Percentiles rank a stretch among this genome's conserved stretches.
Conservation (phyloP, 2,113 vertebrate genomes). For the Esox niger region DNA sequence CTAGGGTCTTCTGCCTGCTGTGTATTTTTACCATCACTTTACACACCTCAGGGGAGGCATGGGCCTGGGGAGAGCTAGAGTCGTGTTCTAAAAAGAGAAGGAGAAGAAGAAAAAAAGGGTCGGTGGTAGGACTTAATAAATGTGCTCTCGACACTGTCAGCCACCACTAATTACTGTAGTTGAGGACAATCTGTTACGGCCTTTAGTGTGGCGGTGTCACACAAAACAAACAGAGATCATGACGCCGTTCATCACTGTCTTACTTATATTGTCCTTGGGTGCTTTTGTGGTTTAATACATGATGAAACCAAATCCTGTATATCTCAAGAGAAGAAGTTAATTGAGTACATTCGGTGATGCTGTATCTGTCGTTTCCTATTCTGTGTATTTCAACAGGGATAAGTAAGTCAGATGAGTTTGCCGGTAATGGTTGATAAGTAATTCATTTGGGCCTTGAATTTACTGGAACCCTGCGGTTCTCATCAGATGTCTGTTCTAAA, state of each 20-base stretch:
- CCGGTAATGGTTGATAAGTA: slow-evolving; percentile 70
- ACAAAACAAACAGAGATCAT: slow-evolving; percentile 13
- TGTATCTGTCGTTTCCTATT: slow-evolving; percentile 7
- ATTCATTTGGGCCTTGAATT: slow-evolving; percentile 56
- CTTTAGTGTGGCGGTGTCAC: slow-evolving; percentile 10
- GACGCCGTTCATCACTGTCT: slow-evolving; percentile 15
- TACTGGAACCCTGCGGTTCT: slow-evolving; percentile 51
- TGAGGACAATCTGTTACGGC: slow-evolving; percentile 44
- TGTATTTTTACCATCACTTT: slow-evolving; percentile 59
- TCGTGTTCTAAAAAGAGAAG: slow-evolving; percentile 41
- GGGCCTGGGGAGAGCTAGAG: slow-evolving; percentile 37
- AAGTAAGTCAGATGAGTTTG: slow-evolving; percentile 53
- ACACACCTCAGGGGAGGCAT: slow-evolving; percentile 24
- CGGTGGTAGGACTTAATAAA: slow-evolving; percentile 46
- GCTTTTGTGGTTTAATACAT: slow-evolving; percentile 25
- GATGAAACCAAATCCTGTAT: slow-evolving; percentile 46
- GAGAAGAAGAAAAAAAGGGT: slow-evolving; percentile 34
- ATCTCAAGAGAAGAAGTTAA: slow-evolving; percentile 47
- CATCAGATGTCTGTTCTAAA: slow-evolving; percentile 59
- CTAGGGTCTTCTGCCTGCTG: slow-evolving; percentile 48
- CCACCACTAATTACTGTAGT: slow-evolving; percentile 55
- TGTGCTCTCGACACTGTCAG: slow-evolving; percentile 44
- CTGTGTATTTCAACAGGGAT: slow-evolving; percentile 49
- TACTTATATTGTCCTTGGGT: slow-evolving; percentile 22
- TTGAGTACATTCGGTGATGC: slow-evolving; percentile 21